These are phyloP conservation scores for Drosophila rhopaloa DNA, from an alignment of 1,140 invertebrate species.

Conservation along the genomic window DNA sequence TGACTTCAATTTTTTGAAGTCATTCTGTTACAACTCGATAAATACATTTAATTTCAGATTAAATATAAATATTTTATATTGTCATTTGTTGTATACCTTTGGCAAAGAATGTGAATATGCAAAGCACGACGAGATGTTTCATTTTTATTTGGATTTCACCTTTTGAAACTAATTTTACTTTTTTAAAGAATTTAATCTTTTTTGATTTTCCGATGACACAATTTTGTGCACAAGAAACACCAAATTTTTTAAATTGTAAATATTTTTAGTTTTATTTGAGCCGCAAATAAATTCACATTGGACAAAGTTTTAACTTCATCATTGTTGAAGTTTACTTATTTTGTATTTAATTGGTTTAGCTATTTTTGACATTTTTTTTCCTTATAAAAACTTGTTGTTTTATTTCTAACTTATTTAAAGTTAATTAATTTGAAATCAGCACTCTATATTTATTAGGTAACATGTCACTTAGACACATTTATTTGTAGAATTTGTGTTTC, in stretches of 20 bases:
- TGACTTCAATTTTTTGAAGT: neutral
- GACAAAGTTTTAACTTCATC: too few species aligned
- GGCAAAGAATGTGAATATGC: constrained; percentile 58
- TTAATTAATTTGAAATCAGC: neutral
- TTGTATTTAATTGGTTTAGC: too few species aligned
- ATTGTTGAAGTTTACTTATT: too few species aligned
- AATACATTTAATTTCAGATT: neutral
- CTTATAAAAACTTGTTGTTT: neutral
- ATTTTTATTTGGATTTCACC: constrained; percentile 38
- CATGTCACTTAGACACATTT: neutral
- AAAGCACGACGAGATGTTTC: constrained; percentile 59
- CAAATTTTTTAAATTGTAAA: too few species aligned
- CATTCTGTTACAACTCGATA: neutral
- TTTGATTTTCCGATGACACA: neutral
- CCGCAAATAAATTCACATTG: neutral
- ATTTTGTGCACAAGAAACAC: neutral
- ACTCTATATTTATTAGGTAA: neutral
- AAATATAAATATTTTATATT: neutral
- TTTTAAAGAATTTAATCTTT: neutral
- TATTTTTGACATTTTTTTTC: neutral
- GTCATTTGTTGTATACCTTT: constrained; percentile 54
- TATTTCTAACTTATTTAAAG: neutral
- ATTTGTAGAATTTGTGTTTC: constrained; percentile 1
- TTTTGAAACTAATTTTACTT: neutral
- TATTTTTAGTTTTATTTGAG: neutral